Conservation (phyloP, 2,797 vertebrate genomes). For the Manis javanica region DNA sequence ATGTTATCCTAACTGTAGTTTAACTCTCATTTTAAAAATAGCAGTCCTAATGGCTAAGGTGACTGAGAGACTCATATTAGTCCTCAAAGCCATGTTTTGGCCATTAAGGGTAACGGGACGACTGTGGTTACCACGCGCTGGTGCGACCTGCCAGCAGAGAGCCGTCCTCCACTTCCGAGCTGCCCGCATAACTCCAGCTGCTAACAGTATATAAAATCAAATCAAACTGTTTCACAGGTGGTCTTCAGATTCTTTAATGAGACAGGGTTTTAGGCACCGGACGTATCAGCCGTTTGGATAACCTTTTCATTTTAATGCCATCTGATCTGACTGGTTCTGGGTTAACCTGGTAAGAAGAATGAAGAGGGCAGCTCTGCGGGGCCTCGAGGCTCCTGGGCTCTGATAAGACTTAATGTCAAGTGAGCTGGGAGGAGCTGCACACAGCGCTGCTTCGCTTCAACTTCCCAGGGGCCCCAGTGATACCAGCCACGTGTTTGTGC, state of each 20-base stretch:
- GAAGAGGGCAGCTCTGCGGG: background rate
- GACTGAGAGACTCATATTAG: background rate
- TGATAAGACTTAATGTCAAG: background rate
- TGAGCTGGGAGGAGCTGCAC: background rate
- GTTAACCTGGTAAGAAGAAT: background rate
- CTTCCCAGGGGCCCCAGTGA: background rate
- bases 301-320: slow-evolving; percentile 14
- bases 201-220: background rate
- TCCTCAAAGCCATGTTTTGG: background rate
- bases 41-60: background rate
- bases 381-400: background rate
- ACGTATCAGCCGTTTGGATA: background rate
- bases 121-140: fast-evolving
- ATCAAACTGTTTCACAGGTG: background rate
- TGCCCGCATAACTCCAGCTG: background rate
- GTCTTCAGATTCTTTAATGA: background rate
- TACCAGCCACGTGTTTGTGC: background rate
- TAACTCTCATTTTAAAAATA: background rate
- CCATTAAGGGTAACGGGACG: background rate
- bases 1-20: background rate
- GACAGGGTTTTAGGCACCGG: background rate
- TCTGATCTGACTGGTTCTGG: background rate
- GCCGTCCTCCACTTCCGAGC: background rate
- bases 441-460: background rate
- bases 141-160: background rate